These are phyloP conservation scores for Chelonoidis abingdonii DNA, from an alignment of 2,113 vertebrate genomes.

Conservation along the genomic window DNA sequence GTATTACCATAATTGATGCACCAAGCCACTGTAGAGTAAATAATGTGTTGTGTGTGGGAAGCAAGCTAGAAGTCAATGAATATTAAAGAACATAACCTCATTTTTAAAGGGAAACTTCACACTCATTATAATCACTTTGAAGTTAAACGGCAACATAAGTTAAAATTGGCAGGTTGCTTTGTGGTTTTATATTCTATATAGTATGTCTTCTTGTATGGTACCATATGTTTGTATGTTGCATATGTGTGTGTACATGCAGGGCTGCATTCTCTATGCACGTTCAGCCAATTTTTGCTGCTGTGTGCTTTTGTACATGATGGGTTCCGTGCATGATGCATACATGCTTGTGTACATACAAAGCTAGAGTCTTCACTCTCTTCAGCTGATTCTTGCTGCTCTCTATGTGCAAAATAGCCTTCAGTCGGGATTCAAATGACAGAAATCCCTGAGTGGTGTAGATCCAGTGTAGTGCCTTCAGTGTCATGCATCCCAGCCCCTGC, in stretches of 20 bases:
- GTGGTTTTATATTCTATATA: neutral
- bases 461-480: neutral
- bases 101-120: conserved; percentile 73
- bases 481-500: neutral
- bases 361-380: neutral
- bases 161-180: neutral
- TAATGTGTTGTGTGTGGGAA: conserved; percentile 79
- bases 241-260: neutral
- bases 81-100: conserved; percentile 80
- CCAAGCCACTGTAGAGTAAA: conserved; percentile 80
- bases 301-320: neutral
- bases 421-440: fast-evolving
- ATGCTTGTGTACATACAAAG: fast-evolving
- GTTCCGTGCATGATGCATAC: neutral
- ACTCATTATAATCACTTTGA: conserved; percentile 64
- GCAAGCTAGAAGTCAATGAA: conserved; percentile 79
- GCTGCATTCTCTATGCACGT: neutral
- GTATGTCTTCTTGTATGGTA: neutral
- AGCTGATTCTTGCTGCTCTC: fast-evolving
- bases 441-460: neutral
- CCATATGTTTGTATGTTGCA: neutral
- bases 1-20: conserved; percentile 85
- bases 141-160: neutral
- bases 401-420: neutral
- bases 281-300: neutral